A percentile compares a stretch with the other conserved stretches of the same genome.
These are phyloP conservation scores for Corythucha ciliata DNA, from an alignment of 2,888 invertebrate genomes.

Conservation along the genomic window DNA sequence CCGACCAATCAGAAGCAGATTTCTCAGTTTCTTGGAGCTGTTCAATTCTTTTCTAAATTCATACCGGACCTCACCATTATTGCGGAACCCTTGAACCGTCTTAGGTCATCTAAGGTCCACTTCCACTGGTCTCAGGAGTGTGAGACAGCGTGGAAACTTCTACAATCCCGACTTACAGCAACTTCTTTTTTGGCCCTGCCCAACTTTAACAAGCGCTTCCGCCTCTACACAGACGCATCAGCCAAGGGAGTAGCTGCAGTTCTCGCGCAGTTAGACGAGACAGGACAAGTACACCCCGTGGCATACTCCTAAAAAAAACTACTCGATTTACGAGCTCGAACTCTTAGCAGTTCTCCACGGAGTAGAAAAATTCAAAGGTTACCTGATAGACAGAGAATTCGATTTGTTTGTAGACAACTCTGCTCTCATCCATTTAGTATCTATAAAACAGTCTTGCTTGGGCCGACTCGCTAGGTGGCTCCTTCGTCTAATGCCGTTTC, in stretches of 20 bases:
- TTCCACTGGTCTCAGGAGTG: no score
- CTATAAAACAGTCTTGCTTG: not conserved
- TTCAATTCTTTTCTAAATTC: not conserved
- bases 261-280: conserved; percentile 5
- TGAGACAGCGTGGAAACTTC: no score
- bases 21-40: not conserved
- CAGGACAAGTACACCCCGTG: not conserved
- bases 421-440: not conserved
- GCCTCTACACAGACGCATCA: conserved; percentile 9
- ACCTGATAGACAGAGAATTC: conserved; percentile 2
- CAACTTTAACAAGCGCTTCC: no score
- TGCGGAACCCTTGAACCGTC: not conserved
- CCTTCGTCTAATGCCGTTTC: conserved; percentile 1
- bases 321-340: conserved; percentile 11
- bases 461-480: conserved; percentile 12
- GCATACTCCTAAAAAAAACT: conserved; percentile 7
- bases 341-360: not conserved
- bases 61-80: not conserved
- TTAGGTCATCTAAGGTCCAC: no score
- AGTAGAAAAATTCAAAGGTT: conserved; percentile 1
- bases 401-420: conserved; percentile 7
- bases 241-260: conserved; percentile 4
- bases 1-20: conserved; percentile 2
- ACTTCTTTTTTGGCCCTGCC: no score
- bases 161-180: no score